Evolutionary conservation across 1,140 invertebrate species (phyloP).

Genomic region (Aphis gossypii): DNA sequence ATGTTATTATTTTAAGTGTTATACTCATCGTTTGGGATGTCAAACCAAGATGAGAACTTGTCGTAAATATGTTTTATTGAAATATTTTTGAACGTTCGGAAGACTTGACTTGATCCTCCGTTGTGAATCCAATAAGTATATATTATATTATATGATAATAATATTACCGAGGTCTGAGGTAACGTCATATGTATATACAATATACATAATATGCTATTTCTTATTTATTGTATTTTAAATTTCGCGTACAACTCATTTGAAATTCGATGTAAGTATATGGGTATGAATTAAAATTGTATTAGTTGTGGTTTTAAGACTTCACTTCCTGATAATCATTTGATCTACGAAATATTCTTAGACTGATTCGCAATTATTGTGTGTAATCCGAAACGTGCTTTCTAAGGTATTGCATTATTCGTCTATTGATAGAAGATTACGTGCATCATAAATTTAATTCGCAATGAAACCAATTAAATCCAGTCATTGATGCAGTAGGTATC

Average conservation of each 20-base stretch:
- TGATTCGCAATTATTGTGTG: not conserved
- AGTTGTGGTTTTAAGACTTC: not conserved
- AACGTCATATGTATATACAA: too few relatives aligned
- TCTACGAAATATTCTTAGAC: not conserved
- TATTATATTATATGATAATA: too few relatives aligned
- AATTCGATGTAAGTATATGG: not conserved
- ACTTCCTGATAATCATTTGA: not conserved
- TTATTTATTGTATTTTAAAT: too few relatives aligned
- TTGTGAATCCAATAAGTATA: not conserved
- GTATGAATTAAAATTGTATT: not conserved
- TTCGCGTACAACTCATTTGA: too few relatives aligned
- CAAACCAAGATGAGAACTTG: not conserved
- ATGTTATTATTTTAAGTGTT: constrained; percentile 17
- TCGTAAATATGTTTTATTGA: constrained; percentile 15
- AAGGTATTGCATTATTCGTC: not conserved
- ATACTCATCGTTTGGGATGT: constrained; percentile 5
- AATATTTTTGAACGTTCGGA: not conserved
- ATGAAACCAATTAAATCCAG: not conserved
- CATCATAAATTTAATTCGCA: not conserved
- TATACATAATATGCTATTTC: too few relatives aligned
- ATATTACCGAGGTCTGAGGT: too few relatives aligned
- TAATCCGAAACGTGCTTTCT: not conserved
- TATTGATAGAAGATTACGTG: not conserved
- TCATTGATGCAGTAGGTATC: not conserved
- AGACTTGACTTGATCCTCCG: not conserved